Evolutionary conservation across 2,888 invertebrate genomes (phyloP).

Genomic region (Aethes cnicana): DNA sequence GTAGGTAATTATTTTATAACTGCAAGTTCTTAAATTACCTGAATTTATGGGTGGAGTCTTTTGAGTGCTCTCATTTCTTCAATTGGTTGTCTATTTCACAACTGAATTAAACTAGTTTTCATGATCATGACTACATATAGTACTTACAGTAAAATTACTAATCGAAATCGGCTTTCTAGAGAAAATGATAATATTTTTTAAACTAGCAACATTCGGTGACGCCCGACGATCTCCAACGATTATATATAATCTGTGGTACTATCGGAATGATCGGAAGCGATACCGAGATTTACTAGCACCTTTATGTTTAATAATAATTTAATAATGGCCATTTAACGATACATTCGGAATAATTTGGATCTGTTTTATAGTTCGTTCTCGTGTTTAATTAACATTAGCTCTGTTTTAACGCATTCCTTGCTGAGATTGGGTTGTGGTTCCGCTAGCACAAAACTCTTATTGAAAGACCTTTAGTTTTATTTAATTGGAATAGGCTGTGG

Average conservation of each 20-base stretch:
- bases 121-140: too few species aligned
- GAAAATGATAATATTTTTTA: neutral
- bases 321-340: constrained; percentile 34
- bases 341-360: constrained; percentile 58
- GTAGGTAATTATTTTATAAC: constrained; percentile 24
- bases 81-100: too few species aligned
- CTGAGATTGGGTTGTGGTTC: constrained; percentile 38
- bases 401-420: constrained; percentile 43
- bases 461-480: too few species aligned
- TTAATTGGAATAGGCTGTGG: too few species aligned
- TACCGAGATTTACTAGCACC: neutral
- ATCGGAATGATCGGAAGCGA: constrained; percentile 26
- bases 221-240: too few species aligned
- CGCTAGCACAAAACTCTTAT: constrained; percentile 7
- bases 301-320: constrained; percentile 3
- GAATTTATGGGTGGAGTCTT: too few species aligned
- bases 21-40: neutral
- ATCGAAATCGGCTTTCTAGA: neutral
- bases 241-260: too few species aligned
- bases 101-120: too few species aligned
- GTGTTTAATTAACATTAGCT: constrained; percentile 51
- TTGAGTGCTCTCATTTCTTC: too few species aligned
- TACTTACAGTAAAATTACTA: too few species aligned
- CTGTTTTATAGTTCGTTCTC: constrained; percentile 62
- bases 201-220: too few species aligned